These are phyloP conservation scores for Sarcoramphus papa DNA, from an alignment of 2,797 vertebrate species.

Conservation along the genomic window DNA sequence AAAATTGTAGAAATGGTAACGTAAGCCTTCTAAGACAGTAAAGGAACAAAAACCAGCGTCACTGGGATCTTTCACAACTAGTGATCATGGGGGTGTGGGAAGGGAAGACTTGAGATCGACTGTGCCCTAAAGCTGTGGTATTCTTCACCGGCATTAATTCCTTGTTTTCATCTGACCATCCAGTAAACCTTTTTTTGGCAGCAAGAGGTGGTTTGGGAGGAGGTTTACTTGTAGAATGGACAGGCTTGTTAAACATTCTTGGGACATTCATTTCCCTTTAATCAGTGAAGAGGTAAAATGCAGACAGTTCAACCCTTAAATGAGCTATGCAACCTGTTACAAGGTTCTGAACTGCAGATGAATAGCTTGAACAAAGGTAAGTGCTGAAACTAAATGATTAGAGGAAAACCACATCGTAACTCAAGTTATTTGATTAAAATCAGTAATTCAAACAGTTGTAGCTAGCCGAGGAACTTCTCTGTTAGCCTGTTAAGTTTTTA, in stretches of 20 bases:
- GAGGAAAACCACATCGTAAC: slow-evolving; percentile 48
- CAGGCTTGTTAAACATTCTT: neutral
- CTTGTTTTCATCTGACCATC: neutral
- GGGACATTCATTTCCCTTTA: neutral
- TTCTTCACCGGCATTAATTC: neutral
- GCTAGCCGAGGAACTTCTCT: neutral
- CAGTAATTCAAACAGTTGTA: slow-evolving; percentile 14
- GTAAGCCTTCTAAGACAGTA: neutral
- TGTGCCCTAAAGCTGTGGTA: neutral
- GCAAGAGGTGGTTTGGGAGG: neutral
- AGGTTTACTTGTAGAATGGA: neutral
- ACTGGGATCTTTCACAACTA: neutral
- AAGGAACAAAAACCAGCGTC: neutral
- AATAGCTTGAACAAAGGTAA: slow-evolving; percentile 30
- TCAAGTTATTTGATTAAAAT: slow-evolving; percentile 47
- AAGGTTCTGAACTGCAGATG: neutral
- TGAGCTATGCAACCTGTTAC: neutral
- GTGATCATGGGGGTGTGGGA: neutral
- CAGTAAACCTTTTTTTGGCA: neutral
- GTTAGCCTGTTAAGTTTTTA: neutral
- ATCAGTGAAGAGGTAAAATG: neutral
- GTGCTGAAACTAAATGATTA: slow-evolving; percentile 14
- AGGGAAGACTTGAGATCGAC: neutral
- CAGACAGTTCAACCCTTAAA: neutral
- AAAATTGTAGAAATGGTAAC: neutral